Evolutionary conservation across 2,797 vertebrate genomes (phyloP), one percentile per base, ranked within the genome.

Genomic region (Sebastes miniatus): DNA sequence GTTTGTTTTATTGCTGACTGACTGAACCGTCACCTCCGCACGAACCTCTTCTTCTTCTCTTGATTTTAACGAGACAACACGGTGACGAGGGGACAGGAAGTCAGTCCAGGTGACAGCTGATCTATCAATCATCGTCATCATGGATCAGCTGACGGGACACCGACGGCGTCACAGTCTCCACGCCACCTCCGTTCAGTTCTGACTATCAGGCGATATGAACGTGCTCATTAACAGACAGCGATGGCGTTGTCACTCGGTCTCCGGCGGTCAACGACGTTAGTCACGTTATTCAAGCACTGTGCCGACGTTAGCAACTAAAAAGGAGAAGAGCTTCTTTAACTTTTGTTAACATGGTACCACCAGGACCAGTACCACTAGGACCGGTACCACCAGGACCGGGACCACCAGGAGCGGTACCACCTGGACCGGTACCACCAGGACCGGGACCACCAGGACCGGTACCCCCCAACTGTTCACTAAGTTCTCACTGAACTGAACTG

Each of bases 1-100:
- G 34, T 84, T 84, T 73, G 70, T 83, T 72, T 92, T 92, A 94
- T 94, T 93, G 92, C 92, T 90, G 70, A 76, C 80, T 39, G 71
- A 81, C 69, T 76, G 71, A 61, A 76, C 73, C 25, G 58, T 73
- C 81, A 75, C 76, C 77, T 84, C 83, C 56, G 72, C 86, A 83
- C 68, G 58, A 81, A 54, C 61, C 1, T 43, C 63, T n/a, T 72
- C 76, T 61, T 74, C 77, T 43, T 68, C 65, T 77, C 52, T 69
- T 66, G 39, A 9, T 62, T 72, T 18, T 3, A 24, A 16, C 9
- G 20, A 18, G 32, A 34, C 18, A 18, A 50, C 1, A 47, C 11
- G 71, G 9, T 8, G 47, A 50, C 2, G 58, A 34, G 58, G 34
- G 16, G 43, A 80, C 66, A 76, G 77, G 75, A 84, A 84, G 81